phyloP scores from a whole-genome alignment of 2,888 invertebrate species.

The Eumacrocentrus americanus region DNA sequence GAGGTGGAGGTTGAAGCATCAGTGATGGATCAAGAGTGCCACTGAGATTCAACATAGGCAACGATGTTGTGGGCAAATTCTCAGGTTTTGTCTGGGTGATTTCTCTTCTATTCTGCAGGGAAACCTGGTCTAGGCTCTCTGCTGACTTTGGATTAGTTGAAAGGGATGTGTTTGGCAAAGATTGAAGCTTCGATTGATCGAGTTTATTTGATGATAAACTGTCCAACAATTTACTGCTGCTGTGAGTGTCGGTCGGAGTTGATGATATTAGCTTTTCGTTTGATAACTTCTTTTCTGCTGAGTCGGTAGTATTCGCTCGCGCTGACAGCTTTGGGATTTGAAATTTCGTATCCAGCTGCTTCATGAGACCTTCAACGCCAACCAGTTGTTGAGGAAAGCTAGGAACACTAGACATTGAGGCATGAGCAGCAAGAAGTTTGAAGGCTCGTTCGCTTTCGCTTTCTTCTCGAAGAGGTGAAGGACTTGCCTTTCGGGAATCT shows the following conservation, averaged over 20 bases:
- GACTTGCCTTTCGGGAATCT: slow-evolving; percentile 72
- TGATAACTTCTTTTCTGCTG: slow-evolving; percentile 45
- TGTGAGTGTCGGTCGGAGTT: slow-evolving; percentile 1
- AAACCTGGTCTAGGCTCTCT: slow-evolving; percentile 36
- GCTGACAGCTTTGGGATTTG: slow-evolving; percentile 86
- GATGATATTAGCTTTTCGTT: slow-evolving; percentile 34
- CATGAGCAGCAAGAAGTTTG: slow-evolving; percentile 67
- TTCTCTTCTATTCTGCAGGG: slow-evolving; percentile 40
- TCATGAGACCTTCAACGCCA: slow-evolving; percentile 72
- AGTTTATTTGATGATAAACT: slow-evolving; percentile 35
- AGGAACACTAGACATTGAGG: slow-evolving; percentile 62
- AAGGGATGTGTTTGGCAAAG: slow-evolving; percentile 23
- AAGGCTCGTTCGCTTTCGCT: slow-evolving; percentile 68
- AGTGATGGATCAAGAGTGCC: slow-evolving; percentile 30
- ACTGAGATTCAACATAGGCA: slow-evolving; percentile 37
- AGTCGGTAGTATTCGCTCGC: slow-evolving; percentile 52
- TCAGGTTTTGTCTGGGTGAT: slow-evolving; percentile 47
- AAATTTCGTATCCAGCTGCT: slow-evolving; percentile 83
- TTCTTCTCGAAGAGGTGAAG: slow-evolving; percentile 70
- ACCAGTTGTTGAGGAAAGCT: slow-evolving; percentile 68
- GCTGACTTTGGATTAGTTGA: slow-evolving; percentile 31
- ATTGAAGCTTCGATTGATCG: slow-evolving; percentile 34
- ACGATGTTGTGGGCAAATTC: slow-evolving; percentile 41
- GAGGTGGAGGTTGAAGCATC: slow-evolving; percentile 32
- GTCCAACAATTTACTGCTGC: slow-evolving; percentile 43